Evolutionary conservation across 2,888 invertebrate genomes (phyloP), one percentile per base, ranked within the genome.

Genomic region (Drosophila eohydei): DNA sequence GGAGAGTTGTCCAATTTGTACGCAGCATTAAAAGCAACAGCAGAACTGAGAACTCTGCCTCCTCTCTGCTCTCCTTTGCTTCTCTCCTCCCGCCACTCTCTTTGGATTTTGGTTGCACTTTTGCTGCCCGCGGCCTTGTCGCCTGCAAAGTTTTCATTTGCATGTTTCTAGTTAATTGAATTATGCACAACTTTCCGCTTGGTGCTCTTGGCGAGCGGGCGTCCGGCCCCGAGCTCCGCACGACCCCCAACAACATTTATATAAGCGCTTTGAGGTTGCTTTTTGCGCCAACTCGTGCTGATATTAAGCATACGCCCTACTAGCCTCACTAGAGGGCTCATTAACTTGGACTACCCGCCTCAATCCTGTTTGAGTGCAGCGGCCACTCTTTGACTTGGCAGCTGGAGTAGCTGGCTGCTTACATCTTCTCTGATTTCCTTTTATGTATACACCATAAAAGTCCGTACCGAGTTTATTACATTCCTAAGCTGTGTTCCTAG

Each of bases 101-200:
- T 14, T 48, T 48, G 16, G 38, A 48, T 46, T 48, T 55, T 55
- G 71, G 40, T 34, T 55, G 58, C 73, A 62, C 60, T 66, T 74
- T 65, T 83, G 82, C 80, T 63, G 54, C 64, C 54, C 64, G 48
- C 41, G 71, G 71, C 74, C 75, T 71, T 76, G 75, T 78, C 77
- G 74, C 74, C 76, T 63, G 66, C 73, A 78, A 84, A 83, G 73
- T 84, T 85, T 85, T 80, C 87, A 85, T 87, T 87, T 87, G 84
- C 84, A 84, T 85, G 84, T 85, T 85, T 87, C 80, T 78, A 87
- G 84, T 87, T 85, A 85, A 87, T 85, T 85, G 84, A 85, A 85
- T 85, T 84, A 85, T 85, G 84, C 84, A 84, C 65, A 85, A 85
- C 68, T 84, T 87, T 84, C 67, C 71, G 84, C 74, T 83, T 75